These are phyloP conservation scores for Volucella inflata DNA, from an alignment of 2,888 invertebrate genomes.

Conservation along the genomic window DNA sequence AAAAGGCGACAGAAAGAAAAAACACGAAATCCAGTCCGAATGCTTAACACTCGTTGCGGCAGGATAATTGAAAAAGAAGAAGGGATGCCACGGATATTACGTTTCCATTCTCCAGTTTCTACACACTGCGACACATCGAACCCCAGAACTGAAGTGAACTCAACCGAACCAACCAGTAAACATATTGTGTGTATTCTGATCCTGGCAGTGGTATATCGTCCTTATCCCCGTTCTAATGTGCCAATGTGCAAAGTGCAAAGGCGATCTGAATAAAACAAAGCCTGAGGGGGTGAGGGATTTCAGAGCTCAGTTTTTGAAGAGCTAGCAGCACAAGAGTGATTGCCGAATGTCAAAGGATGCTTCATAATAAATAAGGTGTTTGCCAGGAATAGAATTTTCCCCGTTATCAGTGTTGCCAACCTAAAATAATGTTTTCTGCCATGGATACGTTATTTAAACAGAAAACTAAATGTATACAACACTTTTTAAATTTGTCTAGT, in stretches of 20 bases:
- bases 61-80: constrained; percentile 69
- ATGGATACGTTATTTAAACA: too few species aligned
- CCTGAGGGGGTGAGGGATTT: not conserved
- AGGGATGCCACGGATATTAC: not conserved
- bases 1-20: not conserved
- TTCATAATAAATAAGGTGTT: constrained; percentile 70
- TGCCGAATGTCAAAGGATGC: constrained; percentile 71
- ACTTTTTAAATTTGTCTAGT: too few species aligned
- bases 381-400: not conserved
- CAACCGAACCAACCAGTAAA: constrained; percentile 39
- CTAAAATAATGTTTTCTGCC: too few species aligned
- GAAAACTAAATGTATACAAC: too few species aligned
- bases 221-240: constrained; percentile 41
- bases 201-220: constrained; percentile 39
- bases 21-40: constrained; percentile 7
- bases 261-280: constrained; percentile 67
- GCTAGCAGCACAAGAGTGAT: constrained; percentile 55
- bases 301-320: not conserved
- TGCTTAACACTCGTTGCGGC: constrained; percentile 57
- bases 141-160: not conserved
- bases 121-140: constrained; percentile 39
- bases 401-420: too few species aligned
- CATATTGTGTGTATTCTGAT: constrained; percentile 65
- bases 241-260: constrained; percentile 67
- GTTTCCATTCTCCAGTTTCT: not conserved